phyloP scores from a whole-genome alignment of 2,888 invertebrate species.

The Sicus ferrugineus region DNA sequence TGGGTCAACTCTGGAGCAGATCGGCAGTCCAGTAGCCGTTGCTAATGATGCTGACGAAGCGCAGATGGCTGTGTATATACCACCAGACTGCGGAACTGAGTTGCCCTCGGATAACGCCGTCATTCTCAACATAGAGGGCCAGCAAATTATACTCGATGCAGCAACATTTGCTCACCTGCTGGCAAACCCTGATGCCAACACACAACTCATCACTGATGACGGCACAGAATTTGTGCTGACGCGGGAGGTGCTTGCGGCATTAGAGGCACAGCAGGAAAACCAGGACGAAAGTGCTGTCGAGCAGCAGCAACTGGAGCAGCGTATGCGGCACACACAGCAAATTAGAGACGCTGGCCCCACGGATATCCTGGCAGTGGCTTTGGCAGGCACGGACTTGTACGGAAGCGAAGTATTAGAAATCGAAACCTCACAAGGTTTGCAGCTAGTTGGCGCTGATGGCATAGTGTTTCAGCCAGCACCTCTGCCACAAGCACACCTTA shows the following conservation, averaged over 20 bases:
- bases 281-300: conserved; percentile 22
- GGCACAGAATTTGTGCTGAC: conserved; percentile 52
- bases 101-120: conserved; percentile 42
- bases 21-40: conserved; percentile 18
- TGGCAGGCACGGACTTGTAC: conserved; percentile 79
- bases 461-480: conserved; percentile 50
- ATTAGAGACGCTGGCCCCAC: conserved; percentile 23
- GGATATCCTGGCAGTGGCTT: conserved; percentile 78
- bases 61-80: conserved; percentile 24
- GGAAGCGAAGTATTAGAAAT: conserved; percentile 60
- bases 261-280: conserved; percentile 41
- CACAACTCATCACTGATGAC: conserved; percentile 53
- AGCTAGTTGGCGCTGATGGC: conserved; percentile 43
- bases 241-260: conserved; percentile 50
- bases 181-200: conserved; percentile 43
- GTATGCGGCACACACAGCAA: conserved; percentile 60
- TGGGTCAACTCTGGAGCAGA: neutral
- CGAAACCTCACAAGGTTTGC: conserved; percentile 45
- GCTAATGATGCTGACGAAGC: conserved; percentile 16
- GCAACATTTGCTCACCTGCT: conserved; percentile 44
- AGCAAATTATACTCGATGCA: conserved; percentile 63
- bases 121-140: conserved; percentile 44
- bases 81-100: conserved; percentile 33
- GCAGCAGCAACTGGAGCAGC: conserved; percentile 34
- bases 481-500: conserved; percentile 47